Evolutionary conservation across 2,113 vertebrate species (phyloP), one percentile per base, ranked within the genome.

Genomic region (Cyprinus carpio): DNA sequence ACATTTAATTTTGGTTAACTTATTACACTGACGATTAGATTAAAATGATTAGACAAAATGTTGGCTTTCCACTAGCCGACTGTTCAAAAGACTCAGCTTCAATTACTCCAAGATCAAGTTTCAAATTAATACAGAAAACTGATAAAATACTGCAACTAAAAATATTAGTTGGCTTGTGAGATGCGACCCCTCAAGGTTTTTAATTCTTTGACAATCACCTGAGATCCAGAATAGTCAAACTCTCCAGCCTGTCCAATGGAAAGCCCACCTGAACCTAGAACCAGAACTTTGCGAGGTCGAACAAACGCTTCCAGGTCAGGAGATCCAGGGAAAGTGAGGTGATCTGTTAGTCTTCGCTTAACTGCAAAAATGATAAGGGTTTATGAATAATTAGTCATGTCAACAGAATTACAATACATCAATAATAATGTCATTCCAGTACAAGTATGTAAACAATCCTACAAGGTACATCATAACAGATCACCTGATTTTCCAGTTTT

Each of bases 201-300:
- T n/a, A n/a, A n/a, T n/a, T n/a, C n/a, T n/a, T 11, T 49, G 37
- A 62, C 13, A 46, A 1, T 56, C 7, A 98, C 98, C 96, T 99
- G 97, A 0, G 98, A 99, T 2, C 98, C 98, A 0, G 98, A 99
- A 91, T 99, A 99, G 90, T 99, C 98, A 0, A 99, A 99, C 90
- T 99, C 98, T 1, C 98, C 98, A 0, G 98, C 98, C 78, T 99
- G 98, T 54, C 98, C 98, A 0, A 99, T 99, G 84, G 98, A 99
- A 40, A 99, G 96, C 0, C 98, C 98, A 0, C 98, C 98, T 0
- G 98, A 99, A 75, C 98, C 98, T 87, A 99, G 93, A 90, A 99
- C 98, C 82, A 99, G 94, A 79, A 99, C 97, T 84, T 99, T 99
- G 58, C 91, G 95, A 18, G 97, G 96, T 3, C 93, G 93, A 7